Evolutionary conservation across 2,113 vertebrate species (phyloP).

Genomic region (Tachysurus fulvidraco): DNA sequence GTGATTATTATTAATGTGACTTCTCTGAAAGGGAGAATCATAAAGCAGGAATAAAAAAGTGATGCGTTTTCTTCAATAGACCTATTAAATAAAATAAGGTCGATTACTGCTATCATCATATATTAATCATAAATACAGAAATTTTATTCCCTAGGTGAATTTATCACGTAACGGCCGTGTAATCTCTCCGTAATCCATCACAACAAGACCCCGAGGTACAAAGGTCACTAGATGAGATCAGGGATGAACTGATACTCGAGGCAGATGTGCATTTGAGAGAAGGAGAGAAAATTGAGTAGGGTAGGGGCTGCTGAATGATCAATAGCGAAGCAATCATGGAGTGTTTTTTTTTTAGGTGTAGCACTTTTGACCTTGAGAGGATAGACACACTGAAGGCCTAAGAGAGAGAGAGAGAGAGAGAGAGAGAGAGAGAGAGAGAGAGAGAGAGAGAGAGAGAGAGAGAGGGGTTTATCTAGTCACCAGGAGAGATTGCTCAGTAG

Average conservation of each 20-base stretch:
- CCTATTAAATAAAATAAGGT: background rate
- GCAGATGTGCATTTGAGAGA: conserved; percentile 10
- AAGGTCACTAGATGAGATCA: conserved; percentile 42
- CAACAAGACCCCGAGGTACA: background rate
- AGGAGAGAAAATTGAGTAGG: conserved; percentile 41
- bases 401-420: conserved; percentile 53
- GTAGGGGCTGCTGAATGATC: conserved; percentile 60
- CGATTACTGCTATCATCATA: background rate
- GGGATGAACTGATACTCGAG: conserved; percentile 59
- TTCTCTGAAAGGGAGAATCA: background rate
- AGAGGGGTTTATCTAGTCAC: conserved; percentile 25
- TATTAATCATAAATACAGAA: background rate
- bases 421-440: conserved; percentile 56
- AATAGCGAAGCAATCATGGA: conserved; percentile 68
- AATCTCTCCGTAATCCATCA: conserved; percentile 5
- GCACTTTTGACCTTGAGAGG: conserved; percentile 65
- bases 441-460: conserved; percentile 54
- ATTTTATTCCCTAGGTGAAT: too few relatives aligned
- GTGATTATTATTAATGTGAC: background rate
- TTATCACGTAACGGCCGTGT: conserved; percentile 6
- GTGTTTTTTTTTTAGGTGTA: conserved; percentile 59
- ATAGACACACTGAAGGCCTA: conserved; percentile 50
- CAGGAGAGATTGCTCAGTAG: conserved; percentile 33
- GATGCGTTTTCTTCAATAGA: background rate
- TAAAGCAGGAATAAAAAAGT: background rate